Evolutionary conservation across 2,888 invertebrate species (phyloP), one percentile per base, ranked within the genome.

Genomic region (Leucania comma): DNA sequence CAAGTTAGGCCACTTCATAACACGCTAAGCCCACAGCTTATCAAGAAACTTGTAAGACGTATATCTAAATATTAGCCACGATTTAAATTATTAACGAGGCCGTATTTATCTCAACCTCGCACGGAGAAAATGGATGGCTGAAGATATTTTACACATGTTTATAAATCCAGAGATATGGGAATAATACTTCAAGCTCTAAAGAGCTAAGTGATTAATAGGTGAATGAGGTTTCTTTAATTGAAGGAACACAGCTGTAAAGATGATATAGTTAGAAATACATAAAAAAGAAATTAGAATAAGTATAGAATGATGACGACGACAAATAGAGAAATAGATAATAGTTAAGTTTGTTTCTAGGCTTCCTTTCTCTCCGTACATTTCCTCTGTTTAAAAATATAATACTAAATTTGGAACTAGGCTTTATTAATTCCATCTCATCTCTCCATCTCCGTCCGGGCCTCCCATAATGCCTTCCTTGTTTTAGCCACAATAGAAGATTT

Each of bases 61-160:
- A 29, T 29, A 42, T 77, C 70, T 67, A 80, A 80, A 70, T 72
- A 82, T 73, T 72, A 72, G 58, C 54, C 24, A 29, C 62, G 57
- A 71, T 42, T 68, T 17, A 70, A 68, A 61, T 82, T 32, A 72
- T 70, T 65, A 72, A 75, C 60, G 68, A 70, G 20, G 10, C 12
- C 54, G 51, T 26, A 66, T 68, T 68, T 66, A 82, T 72, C 75
- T 63, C 53, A 26, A 24, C 54, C 32, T 50, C 32, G 54, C 32
- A 17, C 42, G 35, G 54, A 42, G 71, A 57, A 81, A 75, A 75
- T 75, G 48, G 29, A 82, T 72, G 68, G 26, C 6, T 20, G 10
- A 42, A 58, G 32, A 81, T 81, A 65, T 63, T 66, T 75, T 57
- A 72, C 59, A 66, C 65, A 32, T 58, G 62, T 35, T 75, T 59